These are phyloP conservation scores for Erethizon dorsatum DNA, from an alignment of 2,797 vertebrate species.

Conservation along the genomic window DNA sequence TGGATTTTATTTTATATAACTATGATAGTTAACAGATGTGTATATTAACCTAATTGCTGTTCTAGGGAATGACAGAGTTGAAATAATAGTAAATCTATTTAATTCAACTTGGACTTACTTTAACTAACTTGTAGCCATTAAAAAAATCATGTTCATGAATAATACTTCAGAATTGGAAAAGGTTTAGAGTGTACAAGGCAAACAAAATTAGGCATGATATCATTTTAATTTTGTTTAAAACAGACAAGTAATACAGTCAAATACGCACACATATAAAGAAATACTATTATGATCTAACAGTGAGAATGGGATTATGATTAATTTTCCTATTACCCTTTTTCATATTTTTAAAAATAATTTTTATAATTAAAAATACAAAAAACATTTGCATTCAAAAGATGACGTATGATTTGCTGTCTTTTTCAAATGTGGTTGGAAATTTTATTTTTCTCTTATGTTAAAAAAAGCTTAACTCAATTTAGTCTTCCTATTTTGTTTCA, in stretches of 20 bases:
- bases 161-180: slow-evolving; percentile 12
- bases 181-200: not conserved
- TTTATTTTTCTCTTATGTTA: not conserved
- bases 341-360: slow-evolving; percentile 22
- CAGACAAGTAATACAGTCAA: not conserved
- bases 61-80: not conserved
- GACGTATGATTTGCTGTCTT: not conserved
- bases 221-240: slow-evolving; percentile 18
- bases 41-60: not conserved
- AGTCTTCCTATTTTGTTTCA: slow-evolving; percentile 24
- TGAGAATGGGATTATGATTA: not conserved
- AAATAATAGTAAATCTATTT: slow-evolving; percentile 32
- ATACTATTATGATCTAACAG: not conserved
- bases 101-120: not conserved
- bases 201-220: not conserved
- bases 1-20: not conserved
- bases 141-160: not conserved
- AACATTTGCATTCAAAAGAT: slow-evolving; percentile 23
- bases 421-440: slow-evolving; percentile 8
- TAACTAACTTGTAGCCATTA: not conserved
- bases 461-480: slow-evolving; percentile 9
- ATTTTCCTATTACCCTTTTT: not conserved
- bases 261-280: not conserved
- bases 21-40: not conserved
- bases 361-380: slow-evolving; percentile 30